These are phyloP conservation scores for Miichthys miiuy DNA, from an alignment of 2,797 vertebrate species.

Conservation along the genomic window DNA sequence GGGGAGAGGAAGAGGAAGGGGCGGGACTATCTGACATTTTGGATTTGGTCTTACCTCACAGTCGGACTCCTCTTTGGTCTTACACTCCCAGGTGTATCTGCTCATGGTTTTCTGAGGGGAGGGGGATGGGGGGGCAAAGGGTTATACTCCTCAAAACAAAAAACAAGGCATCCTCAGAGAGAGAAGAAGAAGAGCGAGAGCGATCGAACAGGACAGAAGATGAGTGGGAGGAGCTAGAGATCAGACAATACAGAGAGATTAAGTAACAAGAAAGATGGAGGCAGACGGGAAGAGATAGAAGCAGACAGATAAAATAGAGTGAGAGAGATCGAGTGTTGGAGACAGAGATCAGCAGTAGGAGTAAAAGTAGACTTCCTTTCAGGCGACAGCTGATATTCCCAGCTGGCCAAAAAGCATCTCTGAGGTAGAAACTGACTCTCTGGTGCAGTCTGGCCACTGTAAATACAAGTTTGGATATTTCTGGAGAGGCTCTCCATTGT, in stretches of 20 bases:
- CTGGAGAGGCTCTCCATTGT: constrained; percentile 17
- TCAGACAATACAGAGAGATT: constrained; percentile 39
- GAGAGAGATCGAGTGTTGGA: constrained; percentile 59
- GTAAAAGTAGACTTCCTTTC: constrained; percentile 53
- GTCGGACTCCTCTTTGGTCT: constrained; percentile 90
- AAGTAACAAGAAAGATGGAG: constrained; percentile 20
- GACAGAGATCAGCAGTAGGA: constrained; percentile 60
- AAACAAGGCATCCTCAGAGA: constrained; percentile 73
- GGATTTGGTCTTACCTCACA: constrained; percentile 85
- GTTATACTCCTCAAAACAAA: constrained; percentile 85
- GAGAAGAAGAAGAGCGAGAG: constrained; percentile 44
- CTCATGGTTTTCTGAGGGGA: constrained; percentile 90
- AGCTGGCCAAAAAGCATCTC: constrained; percentile 39
- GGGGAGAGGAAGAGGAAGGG: constrained; percentile 58
- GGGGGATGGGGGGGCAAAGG: constrained; percentile 85
- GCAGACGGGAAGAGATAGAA: constrained; percentile 50
- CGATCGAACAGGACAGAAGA: constrained; percentile 28
- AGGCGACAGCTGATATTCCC: constrained; percentile 70
- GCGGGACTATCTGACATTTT: constrained; percentile 68
- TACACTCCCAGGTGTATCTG: constrained; percentile 92
- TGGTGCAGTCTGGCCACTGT: constrained; percentile 27
- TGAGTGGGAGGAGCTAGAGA: constrained; percentile 21
- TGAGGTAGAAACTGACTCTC: constrained; percentile 39
- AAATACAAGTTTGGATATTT: constrained; percentile 40
- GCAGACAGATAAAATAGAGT: constrained; percentile 60